Conservation (phyloP, 2,797 vertebrate genomes). For the Prunella strophiata region DNA sequence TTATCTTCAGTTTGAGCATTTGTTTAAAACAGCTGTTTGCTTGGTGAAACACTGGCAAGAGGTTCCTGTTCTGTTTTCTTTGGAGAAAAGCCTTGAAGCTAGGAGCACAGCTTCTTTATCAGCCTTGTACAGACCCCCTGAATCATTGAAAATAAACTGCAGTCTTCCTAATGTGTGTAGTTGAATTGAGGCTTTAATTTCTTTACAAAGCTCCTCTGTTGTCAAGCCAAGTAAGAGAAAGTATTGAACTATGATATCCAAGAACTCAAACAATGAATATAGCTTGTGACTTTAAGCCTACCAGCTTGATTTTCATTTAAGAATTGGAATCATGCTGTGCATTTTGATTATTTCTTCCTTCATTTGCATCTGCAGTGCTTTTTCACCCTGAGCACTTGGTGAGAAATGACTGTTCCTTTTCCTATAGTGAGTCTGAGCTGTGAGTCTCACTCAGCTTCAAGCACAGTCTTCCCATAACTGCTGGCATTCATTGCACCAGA, state of each 20-base stretch:
- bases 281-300: conserved; percentile 25
- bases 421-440: not conserved
- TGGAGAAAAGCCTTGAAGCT: not conserved
- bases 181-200: conserved; percentile 15
- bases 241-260: not conserved
- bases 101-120: not conserved
- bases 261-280: conserved; percentile 3
- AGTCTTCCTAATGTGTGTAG: not conserved
- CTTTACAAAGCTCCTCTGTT: conserved; percentile 22
- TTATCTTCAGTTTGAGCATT: not conserved
- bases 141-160: conserved; percentile 8
- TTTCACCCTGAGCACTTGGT: not conserved
- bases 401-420: not conserved
- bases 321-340: not conserved
- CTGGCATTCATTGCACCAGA: not conserved
- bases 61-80: not conserved
- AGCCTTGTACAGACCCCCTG: not conserved
- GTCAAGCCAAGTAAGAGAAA: conserved; percentile 32
- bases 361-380: not conserved
- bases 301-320: not conserved
- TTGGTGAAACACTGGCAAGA: not conserved
- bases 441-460: not conserved
- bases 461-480: not conserved
- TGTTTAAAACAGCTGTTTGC: not conserved
- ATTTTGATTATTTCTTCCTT: conserved; percentile 1